Conservation (phyloP, 2,797 vertebrate species). For the Gobionotothen gibberifrons region DNA sequence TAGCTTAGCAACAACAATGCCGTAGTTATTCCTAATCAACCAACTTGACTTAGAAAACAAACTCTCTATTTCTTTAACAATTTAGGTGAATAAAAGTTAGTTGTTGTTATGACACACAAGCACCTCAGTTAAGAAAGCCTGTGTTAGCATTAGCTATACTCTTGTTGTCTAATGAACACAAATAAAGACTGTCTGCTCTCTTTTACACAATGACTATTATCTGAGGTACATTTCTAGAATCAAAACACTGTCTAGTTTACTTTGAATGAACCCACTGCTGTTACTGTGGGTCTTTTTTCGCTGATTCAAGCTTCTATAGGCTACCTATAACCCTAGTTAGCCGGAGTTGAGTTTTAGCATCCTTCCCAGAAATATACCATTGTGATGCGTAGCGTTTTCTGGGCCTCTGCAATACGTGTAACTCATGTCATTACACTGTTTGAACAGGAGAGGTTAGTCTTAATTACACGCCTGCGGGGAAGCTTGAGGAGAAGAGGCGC, state of each 20-base stretch:
- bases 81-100: not conserved
- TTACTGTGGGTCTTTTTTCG: not conserved
- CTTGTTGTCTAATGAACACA: not conserved
- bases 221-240: not conserved
- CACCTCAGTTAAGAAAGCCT: not conserved
- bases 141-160: not conserved
- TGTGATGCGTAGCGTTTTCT: slow-evolving; percentile 22
- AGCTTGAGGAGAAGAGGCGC: slow-evolving; percentile 56
- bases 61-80: not conserved
- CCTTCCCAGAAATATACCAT: slow-evolving; percentile 13
- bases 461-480: slow-evolving; percentile 73
- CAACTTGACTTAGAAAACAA: not conserved
- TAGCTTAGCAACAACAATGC: not conserved
- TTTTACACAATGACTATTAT: not conserved
- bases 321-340: not conserved
- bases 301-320: not conserved
- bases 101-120: not conserved
- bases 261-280: not conserved
- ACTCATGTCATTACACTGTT: slow-evolving; percentile 71
- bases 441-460: slow-evolving; percentile 67
- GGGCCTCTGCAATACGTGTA: slow-evolving; percentile 51
- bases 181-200: not conserved
- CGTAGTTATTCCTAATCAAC: not conserved
- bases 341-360: not conserved
- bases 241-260: not conserved